phyloP scores from a whole-genome alignment of 2,113 vertebrate genomes.

The Glaucomys volans region DNA sequence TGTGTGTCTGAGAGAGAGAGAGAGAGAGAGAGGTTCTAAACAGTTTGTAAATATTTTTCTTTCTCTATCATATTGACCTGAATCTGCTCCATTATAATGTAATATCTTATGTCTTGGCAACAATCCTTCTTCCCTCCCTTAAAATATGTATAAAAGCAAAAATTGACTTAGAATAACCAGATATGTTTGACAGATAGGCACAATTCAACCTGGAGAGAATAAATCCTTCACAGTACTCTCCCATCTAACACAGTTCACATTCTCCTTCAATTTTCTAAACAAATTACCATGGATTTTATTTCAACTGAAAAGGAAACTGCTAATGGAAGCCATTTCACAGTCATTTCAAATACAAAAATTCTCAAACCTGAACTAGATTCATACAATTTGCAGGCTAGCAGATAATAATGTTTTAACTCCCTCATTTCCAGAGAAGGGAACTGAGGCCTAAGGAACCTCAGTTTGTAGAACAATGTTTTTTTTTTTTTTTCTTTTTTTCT shows the following conservation, averaged over 20 bases:
- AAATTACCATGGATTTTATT: slow-evolving; percentile 37
- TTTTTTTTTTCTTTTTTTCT: neutral
- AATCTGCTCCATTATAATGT: neutral
- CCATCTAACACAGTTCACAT: neutral
- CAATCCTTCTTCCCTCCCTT: neutral
- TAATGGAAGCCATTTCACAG: slow-evolving; percentile 35
- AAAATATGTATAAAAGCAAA: slow-evolving; percentile 32
- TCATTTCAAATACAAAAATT: neutral
- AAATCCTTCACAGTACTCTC: neutral
- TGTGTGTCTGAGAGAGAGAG: neutral
- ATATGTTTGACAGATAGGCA: slow-evolving; percentile 19
- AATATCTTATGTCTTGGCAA: neutral
- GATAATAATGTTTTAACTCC: neutral
- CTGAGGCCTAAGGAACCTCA: neutral
- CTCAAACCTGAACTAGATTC: neutral
- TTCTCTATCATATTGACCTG: neutral
- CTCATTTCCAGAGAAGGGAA: neutral
- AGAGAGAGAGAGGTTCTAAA: neutral
- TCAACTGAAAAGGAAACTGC: neutral
- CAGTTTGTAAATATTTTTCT: neutral
- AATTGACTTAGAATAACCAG: slow-evolving; percentile 7
- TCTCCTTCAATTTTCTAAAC: slow-evolving; percentile 43
- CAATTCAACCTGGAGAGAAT: neutral
- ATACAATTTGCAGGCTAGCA: neutral
- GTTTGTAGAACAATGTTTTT: no score